These are phyloP conservation scores for Macrocentrus cingulum DNA, from an alignment of 1,140 invertebrate species.

Conservation along the genomic window DNA sequence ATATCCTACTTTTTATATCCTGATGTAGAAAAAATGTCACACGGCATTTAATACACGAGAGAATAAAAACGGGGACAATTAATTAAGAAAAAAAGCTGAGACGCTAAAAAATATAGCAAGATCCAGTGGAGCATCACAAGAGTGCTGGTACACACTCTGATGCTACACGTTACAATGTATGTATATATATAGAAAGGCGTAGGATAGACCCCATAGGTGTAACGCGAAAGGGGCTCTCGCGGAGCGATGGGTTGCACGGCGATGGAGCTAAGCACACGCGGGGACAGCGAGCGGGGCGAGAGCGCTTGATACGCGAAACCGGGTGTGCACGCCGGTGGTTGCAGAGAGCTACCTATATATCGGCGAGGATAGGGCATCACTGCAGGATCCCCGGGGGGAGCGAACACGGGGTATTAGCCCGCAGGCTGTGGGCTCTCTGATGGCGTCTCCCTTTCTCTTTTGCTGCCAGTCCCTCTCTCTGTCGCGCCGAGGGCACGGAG, in stretches of 20 bases:
- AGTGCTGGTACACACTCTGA: no score
- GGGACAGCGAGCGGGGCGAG: background rate
- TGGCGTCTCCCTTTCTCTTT: background rate
- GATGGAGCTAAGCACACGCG: background rate
- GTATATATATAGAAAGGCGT: conserved; percentile 39
- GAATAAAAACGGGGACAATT: no score
- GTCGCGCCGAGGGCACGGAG: conserved; percentile 24
- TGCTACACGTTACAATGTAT: conserved; percentile 41
- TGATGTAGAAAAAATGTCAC: no score
- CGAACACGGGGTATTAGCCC: background rate
- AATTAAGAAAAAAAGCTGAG: no score
- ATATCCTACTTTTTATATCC: no score
- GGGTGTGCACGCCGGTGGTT: conserved; percentile 20
- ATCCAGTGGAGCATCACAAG: no score
- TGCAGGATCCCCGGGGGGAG: conserved; percentile 8
- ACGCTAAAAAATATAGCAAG: no score
- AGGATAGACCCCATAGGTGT: conserved; percentile 20
- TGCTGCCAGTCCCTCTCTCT: conserved; percentile 2
- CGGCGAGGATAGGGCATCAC: conserved; percentile 17
- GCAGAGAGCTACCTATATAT: conserved; percentile 18
- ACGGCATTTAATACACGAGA: no score
- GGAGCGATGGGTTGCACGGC: background rate
- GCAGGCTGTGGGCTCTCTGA: conserved; percentile 9
- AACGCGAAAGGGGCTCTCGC: conserved; percentile 25
- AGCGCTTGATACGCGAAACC: conserved; percentile 7